These are phyloP conservation scores for Ephydatia muelleri DNA, from an alignment of 37 sponge, comb jelly and placozoan genomes.

Conservation along the genomic window DNA sequence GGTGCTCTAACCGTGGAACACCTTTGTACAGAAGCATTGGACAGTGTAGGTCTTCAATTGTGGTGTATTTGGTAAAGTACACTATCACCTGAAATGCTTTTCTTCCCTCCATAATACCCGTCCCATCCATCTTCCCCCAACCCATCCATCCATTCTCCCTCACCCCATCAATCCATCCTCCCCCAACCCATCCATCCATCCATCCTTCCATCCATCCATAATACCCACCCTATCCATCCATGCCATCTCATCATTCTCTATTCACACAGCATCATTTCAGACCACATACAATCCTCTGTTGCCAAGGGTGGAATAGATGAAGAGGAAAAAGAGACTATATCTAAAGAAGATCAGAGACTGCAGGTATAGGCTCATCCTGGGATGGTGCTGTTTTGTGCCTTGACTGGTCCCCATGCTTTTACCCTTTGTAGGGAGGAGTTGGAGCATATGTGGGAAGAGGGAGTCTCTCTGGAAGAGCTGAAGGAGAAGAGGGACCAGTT, in stretches of 20 bases:
- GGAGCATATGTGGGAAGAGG: slow-evolving; percentile 28
- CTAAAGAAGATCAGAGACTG: slow-evolving; percentile 20
- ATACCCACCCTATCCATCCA: too few species aligned
- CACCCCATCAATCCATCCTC: too few species aligned
- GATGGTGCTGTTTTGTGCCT: too few species aligned
- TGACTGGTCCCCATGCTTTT: too few species aligned
- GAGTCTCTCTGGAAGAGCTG: slow-evolving; percentile 29
- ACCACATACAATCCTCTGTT: not conserved
- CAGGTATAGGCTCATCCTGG: not conserved
- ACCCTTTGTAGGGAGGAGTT: slow-evolving; percentile 18
- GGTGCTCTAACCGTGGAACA: not conserved
- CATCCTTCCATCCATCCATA: too few species aligned
- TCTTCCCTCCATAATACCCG: too few species aligned
- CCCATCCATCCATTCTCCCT: too few species aligned
- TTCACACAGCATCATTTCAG: slow-evolving; percentile 9
- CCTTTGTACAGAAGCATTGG: slow-evolving; percentile 30
- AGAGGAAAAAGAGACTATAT: slow-evolving; percentile 23
- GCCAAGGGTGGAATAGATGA: not conserved
- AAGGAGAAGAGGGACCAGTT: slow-evolving; percentile 21
- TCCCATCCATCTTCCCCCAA: too few species aligned
- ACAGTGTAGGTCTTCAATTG: slow-evolving; percentile 6
- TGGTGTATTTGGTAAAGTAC: not conserved
- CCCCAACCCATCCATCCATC: too few species aligned
- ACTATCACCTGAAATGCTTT: not conserved
- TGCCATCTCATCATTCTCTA: too few species aligned